Evolutionary conservation across 2,888 invertebrate genomes (phyloP), one percentile per base, ranked within the genome.

Genomic region (Thyatira batis): DNA sequence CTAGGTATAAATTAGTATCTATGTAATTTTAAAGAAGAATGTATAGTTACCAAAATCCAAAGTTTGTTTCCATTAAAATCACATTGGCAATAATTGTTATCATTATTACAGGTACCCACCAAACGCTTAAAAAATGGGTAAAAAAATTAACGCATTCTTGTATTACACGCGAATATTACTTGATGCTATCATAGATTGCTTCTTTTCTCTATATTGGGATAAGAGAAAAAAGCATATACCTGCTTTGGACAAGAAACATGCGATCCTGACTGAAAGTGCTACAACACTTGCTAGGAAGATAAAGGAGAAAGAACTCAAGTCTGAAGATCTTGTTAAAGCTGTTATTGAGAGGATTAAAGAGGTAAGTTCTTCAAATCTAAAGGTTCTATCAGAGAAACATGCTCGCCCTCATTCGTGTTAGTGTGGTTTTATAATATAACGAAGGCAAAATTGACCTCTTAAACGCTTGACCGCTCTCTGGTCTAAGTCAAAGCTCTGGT

Each of bases 291-390:
- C 96, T 0, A 85, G 85, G 68, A 94, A 94, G 85, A 96, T 97
- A 25, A 93, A 93, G 77, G 60, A 78, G 10, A 92, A 92, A 52
- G 89, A 95, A 71, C 60, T 96, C n/a, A 94, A 93, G 49, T 94
- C 95, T 1, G 95, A 95, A 78, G 93, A 95, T 62, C 92, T 97
- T 20, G 95, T 97, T 0, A 88, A 89, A 60, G 94, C 95, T 2
- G 96, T 95, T 73, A 95, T 97, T 57, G 94, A 95, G 21, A 93
- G 98, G 67, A 96, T 97, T 45, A 94, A 95, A 65, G 93, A 95
- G 85, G 94, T 96, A 50, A 21, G n/a, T 9, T 21, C 20, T 11
- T n/a, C n/a, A n/a, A n/a, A n/a, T n/a, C n/a, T n/a, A n/a, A n/a
- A n/a, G n/a, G n/a, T n/a, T n/a, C n/a, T n/a, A n/a, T n/a, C n/a